A percentile compares a stretch with the other conserved stretches of the same genome.
These are phyloP conservation scores for Danaus plexippus DNA, from an alignment of 1,140 invertebrate species.

Conservation along the genomic window DNA sequence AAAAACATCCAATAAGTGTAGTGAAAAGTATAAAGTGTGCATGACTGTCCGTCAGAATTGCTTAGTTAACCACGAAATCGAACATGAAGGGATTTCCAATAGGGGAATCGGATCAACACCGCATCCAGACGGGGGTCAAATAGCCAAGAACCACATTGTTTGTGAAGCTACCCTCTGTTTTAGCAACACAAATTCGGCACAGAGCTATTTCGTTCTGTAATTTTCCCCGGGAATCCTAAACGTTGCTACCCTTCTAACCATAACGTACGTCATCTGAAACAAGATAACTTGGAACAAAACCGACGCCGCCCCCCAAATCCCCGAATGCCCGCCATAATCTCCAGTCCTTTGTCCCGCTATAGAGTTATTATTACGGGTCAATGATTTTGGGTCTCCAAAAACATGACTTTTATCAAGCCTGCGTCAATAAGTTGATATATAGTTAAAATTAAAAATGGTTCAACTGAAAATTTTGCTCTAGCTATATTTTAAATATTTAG, in stretches of 20 bases:
- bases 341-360: conserved; percentile 50
- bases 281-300: conserved; percentile 30
- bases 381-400: conserved; percentile 40
- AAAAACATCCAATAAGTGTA: too few species aligned
- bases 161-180: conserved; percentile 8
- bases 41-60: conserved; percentile 37
- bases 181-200: too few species aligned
- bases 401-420: conserved; percentile 15
- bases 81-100: conserved; percentile 51
- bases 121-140: conserved; percentile 52
- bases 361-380: conserved; percentile 54
- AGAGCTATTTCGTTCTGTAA: too few species aligned
- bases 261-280: conserved; percentile 33
- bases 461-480: too few species aligned
- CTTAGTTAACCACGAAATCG: conserved; percentile 49
- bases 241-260: conserved; percentile 4
- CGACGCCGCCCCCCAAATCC: conserved; percentile 37
- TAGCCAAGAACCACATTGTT: conserved; percentile 32
- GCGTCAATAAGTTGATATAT: too few species aligned
- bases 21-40: conserved; percentile 3
- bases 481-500: too few species aligned
- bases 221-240: too few species aligned
- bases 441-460: too few species aligned
- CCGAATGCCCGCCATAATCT: conserved; percentile 53
- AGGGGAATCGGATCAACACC: conserved; percentile 51